Evolutionary conservation across 2,113 vertebrate species (phyloP), one percentile per base, ranked within the genome.

Genomic region (Megaleporinus macrocephalus): DNA sequence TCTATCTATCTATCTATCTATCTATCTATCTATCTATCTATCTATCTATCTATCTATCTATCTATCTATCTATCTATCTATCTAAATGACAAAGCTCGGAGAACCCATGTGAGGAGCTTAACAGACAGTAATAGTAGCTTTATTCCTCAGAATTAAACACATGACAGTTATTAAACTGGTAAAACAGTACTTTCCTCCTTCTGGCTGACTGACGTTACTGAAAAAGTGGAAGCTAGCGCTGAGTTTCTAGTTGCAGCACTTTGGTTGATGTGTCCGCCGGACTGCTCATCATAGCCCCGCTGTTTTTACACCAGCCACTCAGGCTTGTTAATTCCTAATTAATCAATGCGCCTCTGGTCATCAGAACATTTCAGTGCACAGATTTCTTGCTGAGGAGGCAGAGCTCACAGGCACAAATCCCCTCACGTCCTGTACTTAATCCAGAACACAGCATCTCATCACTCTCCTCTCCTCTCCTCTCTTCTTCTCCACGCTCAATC

Each of bases 271-370:
- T 16, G 36, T 61, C 53, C 55, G 61, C 66, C 15, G 66, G 53
- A 9, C 11, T 30, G 53, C 26, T 72, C 24, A 71, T 72, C 68
- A 62, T 30, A 72, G 70, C 26, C 55, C 51, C 30, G 68, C 55
- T 62, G 68, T 61, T 44, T 71, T 72, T 57, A 80, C 13, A 72
- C 26, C 55, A 62, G 78, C 16, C 26, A 68, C 63, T 68, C 61
- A 27, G 74, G 47, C 47, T 75, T 68, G 24, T 62, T 66, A 55
- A 44, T 66, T 75, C 53, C 49, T 81, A 81, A 81, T 81, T 49
- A 81, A 81, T 81, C 29, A 81, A 75, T 81, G 71, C 71, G 72
- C 62, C 79, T 63, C 71, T 81, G 72, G 72, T 68, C 62, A 57
- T 62, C 55, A 29, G 61, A 75, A 72, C 79, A 68, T 74, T 53